phyloP scores from a whole-genome alignment of 2,888 invertebrate genomes.

The Melanostoma scalare region DNA sequence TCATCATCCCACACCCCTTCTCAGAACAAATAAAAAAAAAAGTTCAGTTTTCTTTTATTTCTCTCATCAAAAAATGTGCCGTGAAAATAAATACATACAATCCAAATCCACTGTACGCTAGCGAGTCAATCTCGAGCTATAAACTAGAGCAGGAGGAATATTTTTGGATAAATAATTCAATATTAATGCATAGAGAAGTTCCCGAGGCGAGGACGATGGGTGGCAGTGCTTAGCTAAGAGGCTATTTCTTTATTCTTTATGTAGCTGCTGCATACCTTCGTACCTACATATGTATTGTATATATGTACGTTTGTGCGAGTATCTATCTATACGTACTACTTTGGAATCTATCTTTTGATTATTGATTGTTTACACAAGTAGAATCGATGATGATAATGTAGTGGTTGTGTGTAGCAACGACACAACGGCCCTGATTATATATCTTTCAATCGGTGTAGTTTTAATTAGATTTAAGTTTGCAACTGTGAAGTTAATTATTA shows the following conservation, averaged over 20 bases:
- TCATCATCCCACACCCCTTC: too few species aligned
- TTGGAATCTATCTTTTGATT: conserved; percentile 53
- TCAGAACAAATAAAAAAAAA: conserved; percentile 32
- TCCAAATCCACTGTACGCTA: conserved; percentile 4
- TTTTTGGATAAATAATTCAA: conserved; percentile 70
- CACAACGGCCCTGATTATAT: conserved; percentile 40
- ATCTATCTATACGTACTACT: conserved; percentile 10
- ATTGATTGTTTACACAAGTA: conserved; percentile 62
- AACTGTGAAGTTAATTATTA: conserved; percentile 65
- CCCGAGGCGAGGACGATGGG: not conserved
- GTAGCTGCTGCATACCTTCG: conserved; percentile 10
- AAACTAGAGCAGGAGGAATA: conserved; percentile 64
- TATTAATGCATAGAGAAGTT: conserved; percentile 35
- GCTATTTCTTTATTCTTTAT: conserved; percentile 27
- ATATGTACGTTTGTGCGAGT: too few species aligned
- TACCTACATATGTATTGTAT: not conserved
- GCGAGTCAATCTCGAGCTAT: conserved; percentile 34
- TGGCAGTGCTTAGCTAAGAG: conserved; percentile 49
- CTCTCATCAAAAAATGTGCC: conserved; percentile 59
- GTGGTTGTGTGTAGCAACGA: conserved; percentile 24
- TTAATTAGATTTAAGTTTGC: conserved; percentile 71
- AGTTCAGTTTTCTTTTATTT: conserved; percentile 28
- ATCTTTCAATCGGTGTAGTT: conserved; percentile 52
- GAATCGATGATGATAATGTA: conserved; percentile 26
- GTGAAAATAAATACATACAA: conserved; percentile 61